Percentiles rank a stretch among this genome's conserved stretches.
These are phyloP conservation scores for Arge pagana DNA, from an alignment of 2,888 invertebrate species.

Conservation along the genomic window DNA sequence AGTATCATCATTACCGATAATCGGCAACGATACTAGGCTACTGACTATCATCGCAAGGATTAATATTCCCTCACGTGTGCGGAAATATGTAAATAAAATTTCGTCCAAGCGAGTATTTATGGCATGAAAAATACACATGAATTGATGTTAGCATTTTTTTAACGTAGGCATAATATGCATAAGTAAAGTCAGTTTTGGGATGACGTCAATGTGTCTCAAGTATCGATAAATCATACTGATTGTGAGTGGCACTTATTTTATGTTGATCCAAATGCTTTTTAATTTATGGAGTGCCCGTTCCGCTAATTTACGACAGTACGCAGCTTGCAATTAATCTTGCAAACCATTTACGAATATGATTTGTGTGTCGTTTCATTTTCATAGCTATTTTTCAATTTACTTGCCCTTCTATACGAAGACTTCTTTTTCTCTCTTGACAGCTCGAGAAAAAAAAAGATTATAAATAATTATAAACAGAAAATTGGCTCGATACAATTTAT, in stretches of 20 bases:
- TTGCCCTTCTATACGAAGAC: no score
- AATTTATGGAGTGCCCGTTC: no score
- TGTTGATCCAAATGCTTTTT: neutral
- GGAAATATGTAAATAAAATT: conserved; percentile 1
- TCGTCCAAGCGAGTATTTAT: neutral
- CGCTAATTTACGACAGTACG: no score
- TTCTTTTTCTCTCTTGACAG: no score
- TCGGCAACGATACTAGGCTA: no score
- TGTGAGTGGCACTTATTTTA: neutral
- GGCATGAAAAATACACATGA: neutral
- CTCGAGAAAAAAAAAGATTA: no score
- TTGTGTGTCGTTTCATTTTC: no score
- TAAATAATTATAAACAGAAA: no score
- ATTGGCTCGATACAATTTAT: no score
- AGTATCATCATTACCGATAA: no score
- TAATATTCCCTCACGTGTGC: neutral
- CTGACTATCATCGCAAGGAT: conserved; percentile 5
- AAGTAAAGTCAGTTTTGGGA: neutral
- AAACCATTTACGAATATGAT: neutral
- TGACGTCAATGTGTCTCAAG: conserved; percentile 7
- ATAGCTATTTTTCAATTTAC: no score
- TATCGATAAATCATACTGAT: conserved; percentile 2
- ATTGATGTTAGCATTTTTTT: neutral
- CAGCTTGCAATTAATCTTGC: no score
- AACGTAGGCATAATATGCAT: neutral